A percentile compares a stretch with the other conserved stretches of the same genome.
Conservation (phyloP, 2,797 vertebrate species). For the Centroberyx gerrardi region DNA sequence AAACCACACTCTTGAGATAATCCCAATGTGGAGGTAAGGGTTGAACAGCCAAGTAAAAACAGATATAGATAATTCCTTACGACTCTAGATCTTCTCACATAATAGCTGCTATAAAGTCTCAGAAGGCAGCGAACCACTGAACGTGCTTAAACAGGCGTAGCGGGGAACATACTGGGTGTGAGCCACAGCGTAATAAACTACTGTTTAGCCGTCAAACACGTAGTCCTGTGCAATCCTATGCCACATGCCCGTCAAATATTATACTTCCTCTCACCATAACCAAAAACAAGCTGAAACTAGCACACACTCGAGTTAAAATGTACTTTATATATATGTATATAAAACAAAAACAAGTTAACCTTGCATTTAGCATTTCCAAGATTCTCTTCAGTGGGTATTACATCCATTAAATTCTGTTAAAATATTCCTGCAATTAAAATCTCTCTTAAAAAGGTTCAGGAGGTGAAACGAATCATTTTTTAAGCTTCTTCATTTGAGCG, state of each 20-base stretch:
- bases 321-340: conserved; percentile 1
- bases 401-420: conserved; percentile 26
- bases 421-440: conserved; percentile 36
- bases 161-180: conserved; percentile 36
- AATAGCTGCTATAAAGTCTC: conserved; percentile 19
- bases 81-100: conserved; percentile 29
- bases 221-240: conserved; percentile 29
- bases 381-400: conserved; percentile 37
- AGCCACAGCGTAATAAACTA: conserved; percentile 37
- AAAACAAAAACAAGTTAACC: conserved; percentile 26
- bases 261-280: conserved; percentile 28
- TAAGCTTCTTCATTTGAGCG: conserved; percentile 50
- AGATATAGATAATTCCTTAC: neutral
- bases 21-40: conserved; percentile 19
- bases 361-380: conserved; percentile 29
- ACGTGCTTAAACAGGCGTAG: conserved; percentile 29
- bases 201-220: neutral
- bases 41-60: conserved; percentile 11
- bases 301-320: conserved; percentile 14
- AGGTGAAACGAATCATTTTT: conserved; percentile 26
- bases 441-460: conserved; percentile 33
- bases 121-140: conserved; percentile 24
- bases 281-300: conserved; percentile 19
- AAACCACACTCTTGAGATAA: conserved; percentile 20
- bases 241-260: conserved; percentile 44